Conservation (phyloP, 35 echinoderm and acorn worm genomes). For the Heliocidaris tuberculata region DNA sequence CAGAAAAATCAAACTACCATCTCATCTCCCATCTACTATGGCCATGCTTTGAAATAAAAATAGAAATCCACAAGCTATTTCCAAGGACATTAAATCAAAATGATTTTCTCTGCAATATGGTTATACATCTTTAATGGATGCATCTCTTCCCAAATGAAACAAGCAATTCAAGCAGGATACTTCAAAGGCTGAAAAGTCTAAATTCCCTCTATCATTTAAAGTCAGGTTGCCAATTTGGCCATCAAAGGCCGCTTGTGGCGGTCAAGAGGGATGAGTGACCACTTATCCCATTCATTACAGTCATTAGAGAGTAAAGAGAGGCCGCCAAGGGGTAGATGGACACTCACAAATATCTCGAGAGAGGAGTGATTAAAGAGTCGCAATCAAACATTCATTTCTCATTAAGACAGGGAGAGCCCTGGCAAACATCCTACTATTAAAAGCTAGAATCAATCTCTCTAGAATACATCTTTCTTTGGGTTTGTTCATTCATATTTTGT, state of each 20-base stretch:
- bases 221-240: neutral
- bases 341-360: neutral
- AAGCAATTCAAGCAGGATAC: neutral
- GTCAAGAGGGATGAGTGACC: constrained; percentile 8
- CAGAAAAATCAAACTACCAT: too few species aligned
- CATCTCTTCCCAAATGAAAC: neutral
- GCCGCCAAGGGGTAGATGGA: neutral
- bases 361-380: neutral
- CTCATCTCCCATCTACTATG: too few species aligned
- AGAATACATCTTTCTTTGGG: neutral
- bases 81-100: neutral
- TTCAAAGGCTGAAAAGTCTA: neutral
- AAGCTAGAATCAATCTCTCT: neutral
- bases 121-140: neutral
- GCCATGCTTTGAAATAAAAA: neutral
- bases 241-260: neutral
- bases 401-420: neutral
- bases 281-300: constrained; percentile 11
- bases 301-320: neutral
- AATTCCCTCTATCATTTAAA: neutral
- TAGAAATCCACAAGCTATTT: neutral
- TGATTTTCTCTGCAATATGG: neutral
- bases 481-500: neutral
- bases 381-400: neutral
- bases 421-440: neutral